A percentile compares a stretch with the other conserved stretches of the same genome.
Evolutionary conservation across 2,888 invertebrate species (phyloP).

Genomic region (Tuberolachnus salignus): DNA sequence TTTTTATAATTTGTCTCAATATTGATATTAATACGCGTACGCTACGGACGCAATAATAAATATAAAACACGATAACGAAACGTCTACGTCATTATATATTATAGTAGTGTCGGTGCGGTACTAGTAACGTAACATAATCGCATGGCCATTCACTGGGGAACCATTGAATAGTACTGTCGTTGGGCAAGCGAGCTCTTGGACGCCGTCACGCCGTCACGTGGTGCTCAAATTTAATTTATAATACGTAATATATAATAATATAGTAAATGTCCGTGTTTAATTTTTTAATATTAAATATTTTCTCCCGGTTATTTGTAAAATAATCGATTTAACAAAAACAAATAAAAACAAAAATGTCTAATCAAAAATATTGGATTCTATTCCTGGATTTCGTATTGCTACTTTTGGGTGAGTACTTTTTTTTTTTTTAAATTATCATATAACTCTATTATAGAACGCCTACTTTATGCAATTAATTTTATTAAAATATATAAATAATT

Average conservation of each 20-base stretch:
- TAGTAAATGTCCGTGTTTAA: not conserved
- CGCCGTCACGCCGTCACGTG: conserved; percentile 5
- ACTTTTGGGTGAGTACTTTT: conserved; percentile 24
- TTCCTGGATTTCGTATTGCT: conserved; percentile 30
- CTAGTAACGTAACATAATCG: conserved; percentile 24
- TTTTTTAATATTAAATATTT: not conserved
- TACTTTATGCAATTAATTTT: not conserved
- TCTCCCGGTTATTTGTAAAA: not conserved
- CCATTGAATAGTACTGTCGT: conserved; percentile 49
- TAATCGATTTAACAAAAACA: not conserved
- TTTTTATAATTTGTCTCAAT: too few species aligned
- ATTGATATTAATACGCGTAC: too few species aligned
- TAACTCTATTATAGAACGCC: not conserved
- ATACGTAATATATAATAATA: not conserved
- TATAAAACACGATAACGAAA: conserved; percentile 15
- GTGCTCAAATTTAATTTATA: not conserved
- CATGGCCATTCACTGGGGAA: conserved; percentile 50
- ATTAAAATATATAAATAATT: not conserved
- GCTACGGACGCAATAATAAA: not conserved
- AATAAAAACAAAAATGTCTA: conserved; percentile 49
- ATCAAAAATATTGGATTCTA: conserved; percentile 39
- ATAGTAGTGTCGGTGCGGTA: conserved; percentile 1
- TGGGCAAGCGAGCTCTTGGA: not conserved
- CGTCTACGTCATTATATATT: conserved; percentile 21
- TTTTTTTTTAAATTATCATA: not conserved